phyloP scores from a whole-genome alignment of 2,888 invertebrate genomes.

The Apantesis nais region DNA sequence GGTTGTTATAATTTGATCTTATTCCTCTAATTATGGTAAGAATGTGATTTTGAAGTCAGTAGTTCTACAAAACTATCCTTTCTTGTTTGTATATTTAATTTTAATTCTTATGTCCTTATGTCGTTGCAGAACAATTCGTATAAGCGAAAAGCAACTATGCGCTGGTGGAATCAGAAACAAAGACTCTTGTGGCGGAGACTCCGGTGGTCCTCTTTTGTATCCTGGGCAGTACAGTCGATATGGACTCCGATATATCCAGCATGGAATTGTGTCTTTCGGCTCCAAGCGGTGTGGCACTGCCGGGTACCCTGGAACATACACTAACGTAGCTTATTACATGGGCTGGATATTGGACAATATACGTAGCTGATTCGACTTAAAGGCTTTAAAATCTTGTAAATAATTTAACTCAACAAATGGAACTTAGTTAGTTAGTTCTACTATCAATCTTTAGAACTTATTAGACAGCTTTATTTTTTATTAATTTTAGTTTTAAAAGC shows the following conservation, averaged over 20 bases:
- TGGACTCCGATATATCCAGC: conserved; percentile 83
- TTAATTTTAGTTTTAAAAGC: background rate
- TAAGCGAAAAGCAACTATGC: conserved; percentile 82
- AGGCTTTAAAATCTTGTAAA: background rate
- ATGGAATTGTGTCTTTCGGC: conserved; percentile 87
- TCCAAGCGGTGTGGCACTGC: conserved; percentile 80
- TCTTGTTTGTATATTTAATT: background rate
- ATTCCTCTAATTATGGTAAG: too few species aligned
- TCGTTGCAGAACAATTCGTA: conserved; percentile 50
- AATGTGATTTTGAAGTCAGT: too few species aligned
- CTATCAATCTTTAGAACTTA: background rate
- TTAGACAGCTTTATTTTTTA: background rate
- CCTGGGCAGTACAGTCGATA: conserved; percentile 59
- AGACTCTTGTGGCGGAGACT: conserved; percentile 89
- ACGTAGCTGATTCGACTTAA: conserved; percentile 36
- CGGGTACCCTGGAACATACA: conserved; percentile 86
- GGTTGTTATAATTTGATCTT: too few species aligned
- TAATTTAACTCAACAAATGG: background rate
- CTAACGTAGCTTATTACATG: conserved; percentile 82
- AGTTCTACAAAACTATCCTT: background rate
- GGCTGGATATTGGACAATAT: conserved; percentile 87
- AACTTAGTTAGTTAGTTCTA: background rate
- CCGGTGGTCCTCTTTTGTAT: conserved; percentile 88
- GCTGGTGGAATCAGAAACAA: conserved; percentile 81
- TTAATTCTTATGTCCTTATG: background rate